Evolutionary conservation across 2,113 vertebrate genomes (phyloP).

Genomic region (Caretta caretta): DNA sequence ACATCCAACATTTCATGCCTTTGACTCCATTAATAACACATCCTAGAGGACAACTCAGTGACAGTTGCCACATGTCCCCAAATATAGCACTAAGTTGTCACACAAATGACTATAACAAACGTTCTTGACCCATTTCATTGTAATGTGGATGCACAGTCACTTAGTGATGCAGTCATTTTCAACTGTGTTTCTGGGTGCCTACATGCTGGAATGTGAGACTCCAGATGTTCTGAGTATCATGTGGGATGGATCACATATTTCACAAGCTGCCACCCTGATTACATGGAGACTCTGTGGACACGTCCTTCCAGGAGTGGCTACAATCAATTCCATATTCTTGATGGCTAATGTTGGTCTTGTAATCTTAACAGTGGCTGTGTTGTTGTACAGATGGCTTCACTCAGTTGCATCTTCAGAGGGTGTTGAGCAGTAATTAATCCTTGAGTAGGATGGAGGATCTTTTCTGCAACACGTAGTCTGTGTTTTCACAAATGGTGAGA

Average conservation of each 20-base stretch:
- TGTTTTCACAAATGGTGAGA: background rate
- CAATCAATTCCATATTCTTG: background rate
- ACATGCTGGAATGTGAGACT: background rate
- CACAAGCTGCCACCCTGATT: slow-evolving; percentile 27
- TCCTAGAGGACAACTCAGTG: background rate
- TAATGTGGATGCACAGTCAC: background rate
- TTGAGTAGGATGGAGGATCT: background rate
- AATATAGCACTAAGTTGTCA: accelerated
- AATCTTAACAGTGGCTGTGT: slow-evolving; percentile 8
- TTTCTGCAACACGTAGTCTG: background rate
- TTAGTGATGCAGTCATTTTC: background rate
- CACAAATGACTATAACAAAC: background rate
- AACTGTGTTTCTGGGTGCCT: background rate
- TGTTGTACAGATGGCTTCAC: background rate
- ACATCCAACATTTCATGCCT: background rate
- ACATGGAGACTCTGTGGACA: slow-evolving; percentile 29
- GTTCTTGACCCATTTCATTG: background rate
- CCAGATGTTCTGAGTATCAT: background rate
- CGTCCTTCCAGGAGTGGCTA: background rate
- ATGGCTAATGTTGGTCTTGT: slow-evolving; percentile 21
- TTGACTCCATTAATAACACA: background rate
- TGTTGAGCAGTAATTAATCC: background rate
- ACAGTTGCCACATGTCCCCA: background rate
- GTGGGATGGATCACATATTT: background rate
- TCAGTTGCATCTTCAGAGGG: background rate